Percentiles rank a stretch among this genome's conserved stretches.
phyloP scores from a whole-genome alignment of 2,113 vertebrate genomes.

The Esox niger region DNA sequence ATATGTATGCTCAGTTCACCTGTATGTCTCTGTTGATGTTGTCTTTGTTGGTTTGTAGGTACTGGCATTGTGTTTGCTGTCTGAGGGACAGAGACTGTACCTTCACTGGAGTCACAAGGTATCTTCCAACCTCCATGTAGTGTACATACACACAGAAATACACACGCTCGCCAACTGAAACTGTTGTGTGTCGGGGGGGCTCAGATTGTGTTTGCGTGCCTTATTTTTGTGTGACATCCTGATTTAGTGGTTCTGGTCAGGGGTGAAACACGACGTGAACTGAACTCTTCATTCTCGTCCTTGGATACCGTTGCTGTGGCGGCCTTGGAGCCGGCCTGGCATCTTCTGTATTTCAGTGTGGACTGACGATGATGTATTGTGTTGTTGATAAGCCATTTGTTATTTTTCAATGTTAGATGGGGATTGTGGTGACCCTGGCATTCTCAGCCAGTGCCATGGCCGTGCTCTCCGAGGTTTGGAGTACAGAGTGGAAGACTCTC shows the following conservation, averaged over 20 bases:
- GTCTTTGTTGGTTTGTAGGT: slow-evolving; percentile 65
- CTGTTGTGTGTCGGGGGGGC: no score
- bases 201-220: no score
- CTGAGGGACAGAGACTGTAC: slow-evolving; percentile 82
- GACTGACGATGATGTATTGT: not conserved
- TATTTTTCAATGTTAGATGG: slow-evolving; percentile 61
- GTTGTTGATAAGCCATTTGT: not conserved
- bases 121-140: slow-evolving; percentile 9
- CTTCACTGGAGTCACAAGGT: slow-evolving; percentile 92
- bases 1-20: not conserved
- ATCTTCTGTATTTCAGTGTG: no score
- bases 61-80: slow-evolving; percentile 80
- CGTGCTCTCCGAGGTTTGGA: slow-evolving; percentile 75
- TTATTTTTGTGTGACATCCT: no score
- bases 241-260: no score
- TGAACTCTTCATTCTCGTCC: no score
- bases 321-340: no score
- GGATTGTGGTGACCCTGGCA: slow-evolving; percentile 71
- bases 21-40: not conserved
- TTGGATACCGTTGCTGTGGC: no score
- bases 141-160: not conserved
- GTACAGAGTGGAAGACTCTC: slow-evolving; percentile 78
- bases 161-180: no score
- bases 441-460: slow-evolving; percentile 71
- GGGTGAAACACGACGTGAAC: no score